A percentile compares a stretch with the other conserved stretches of the same genome.
Conservation (phyloP, 2,888 invertebrate species). For the Drosophila lacicola region DNA sequence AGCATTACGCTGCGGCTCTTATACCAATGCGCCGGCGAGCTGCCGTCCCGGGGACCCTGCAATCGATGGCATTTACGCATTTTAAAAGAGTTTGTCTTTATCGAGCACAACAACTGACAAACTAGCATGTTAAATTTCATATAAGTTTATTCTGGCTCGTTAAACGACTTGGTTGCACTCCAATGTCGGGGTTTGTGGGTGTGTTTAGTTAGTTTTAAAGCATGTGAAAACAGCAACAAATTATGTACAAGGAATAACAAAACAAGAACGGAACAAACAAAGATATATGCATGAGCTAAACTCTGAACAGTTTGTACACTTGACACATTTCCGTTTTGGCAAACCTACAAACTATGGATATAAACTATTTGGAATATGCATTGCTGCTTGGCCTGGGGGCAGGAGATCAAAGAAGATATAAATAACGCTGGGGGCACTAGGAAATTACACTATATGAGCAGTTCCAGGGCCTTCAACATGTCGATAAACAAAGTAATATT, state of each 20-base stretch:
- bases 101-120: slow-evolving; percentile 14
- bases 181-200: slow-evolving; percentile 15
- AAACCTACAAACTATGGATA: slow-evolving; percentile 11
- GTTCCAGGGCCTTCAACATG: background rate
- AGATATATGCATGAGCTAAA: slow-evolving; percentile 24
- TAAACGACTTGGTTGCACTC: slow-evolving; percentile 24
- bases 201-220: slow-evolving; percentile 26
- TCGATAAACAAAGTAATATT: no score
- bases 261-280: slow-evolving; percentile 22
- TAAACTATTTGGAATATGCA: slow-evolving; percentile 18
- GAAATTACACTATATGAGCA: background rate
- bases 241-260: slow-evolving; percentile 30
- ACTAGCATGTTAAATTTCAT: slow-evolving; percentile 4
- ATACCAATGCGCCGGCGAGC: slow-evolving; percentile 91
- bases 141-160: slow-evolving; percentile 9
- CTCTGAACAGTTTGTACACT: slow-evolving; percentile 15
- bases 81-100: slow-evolving; percentile 8
- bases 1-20: slow-evolving; percentile 93
- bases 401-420: slow-evolving; percentile 27
- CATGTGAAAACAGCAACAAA: slow-evolving; percentile 14
- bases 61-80: slow-evolving; percentile 34
- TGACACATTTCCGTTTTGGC: slow-evolving; percentile 49
- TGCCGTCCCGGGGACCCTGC: slow-evolving; percentile 85
- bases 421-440: background rate
- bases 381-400: slow-evolving; percentile 30